Evolutionary conservation across 2,113 vertebrate species (phyloP), one percentile per base, ranked within the genome.

Genomic region (Sapajus apella): DNA sequence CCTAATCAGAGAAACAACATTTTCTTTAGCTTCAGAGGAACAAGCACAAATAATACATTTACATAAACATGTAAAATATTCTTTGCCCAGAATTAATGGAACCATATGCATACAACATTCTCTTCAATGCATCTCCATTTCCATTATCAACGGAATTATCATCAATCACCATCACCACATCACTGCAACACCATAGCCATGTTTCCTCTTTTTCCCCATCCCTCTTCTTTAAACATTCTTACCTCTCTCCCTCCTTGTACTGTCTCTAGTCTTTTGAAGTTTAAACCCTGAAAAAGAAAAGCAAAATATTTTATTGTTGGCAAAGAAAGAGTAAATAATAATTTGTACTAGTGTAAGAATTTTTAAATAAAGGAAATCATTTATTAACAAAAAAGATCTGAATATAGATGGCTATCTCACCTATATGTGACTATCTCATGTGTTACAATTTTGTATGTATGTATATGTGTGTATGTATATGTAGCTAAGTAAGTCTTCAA

Each of bases 221-320:
- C 32, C n/a, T 52, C 56, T 47, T 27, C n/a, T 25, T 61, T 68
- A 82, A n/a, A 50, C 27, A 14, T 61, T 81, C 97, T 98, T 97
- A 98, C 98, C 98, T 98, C 97, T 97, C 97, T 97, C 52, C 95
- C 97, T 68, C 97, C 97, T 96, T 94, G 97, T 45, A 86, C 88
- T 8, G 97, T 40, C 40, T 98, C 98, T 58, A 96, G 50, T 94
- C 96, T 96, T 96, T 96, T 98, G 85, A 97, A 73, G 81, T 82
- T 97, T 79, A 97, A 94, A 80, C 85, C 81, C 98, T 97, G 77
- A 72, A 97, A 97, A 16, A 58, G 70, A 91, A 45, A 18, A 72
- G 32, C 7, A 73, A 55, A 73, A 43, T 45, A 21, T 35, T 30
- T 73, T 23, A 81, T 7, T 55, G 17, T 37, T 45, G 3, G 27